Evolutionary conservation across 2,797 vertebrate genomes (phyloP).

Genomic region (Girardinus metallicus): DNA sequence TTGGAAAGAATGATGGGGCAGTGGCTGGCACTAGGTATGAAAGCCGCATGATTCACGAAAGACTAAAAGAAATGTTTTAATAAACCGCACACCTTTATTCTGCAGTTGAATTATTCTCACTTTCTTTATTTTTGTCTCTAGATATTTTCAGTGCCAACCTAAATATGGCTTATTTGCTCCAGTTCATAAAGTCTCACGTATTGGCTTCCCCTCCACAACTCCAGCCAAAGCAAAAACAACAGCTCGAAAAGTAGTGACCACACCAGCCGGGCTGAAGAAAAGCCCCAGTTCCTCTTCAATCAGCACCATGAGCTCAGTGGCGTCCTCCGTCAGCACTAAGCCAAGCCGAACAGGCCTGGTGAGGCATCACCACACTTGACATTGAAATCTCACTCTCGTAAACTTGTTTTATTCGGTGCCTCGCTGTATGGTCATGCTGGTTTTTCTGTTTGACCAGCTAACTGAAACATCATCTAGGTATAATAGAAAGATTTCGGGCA

Average conservation of each 20-base stretch:
- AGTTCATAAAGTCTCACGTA: constrained; percentile 97
- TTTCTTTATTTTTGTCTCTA: constrained; percentile 57
- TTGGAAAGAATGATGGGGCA: constrained; percentile 97
- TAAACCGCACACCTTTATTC: background rate
- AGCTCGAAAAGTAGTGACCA: constrained; percentile 84
- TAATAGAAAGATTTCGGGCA: constrained; percentile 96
- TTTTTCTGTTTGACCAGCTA: constrained; percentile 81
- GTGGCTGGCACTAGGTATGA: constrained; percentile 95
- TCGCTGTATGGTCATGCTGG: constrained; percentile 10
- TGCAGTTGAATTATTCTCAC: constrained; percentile 7
- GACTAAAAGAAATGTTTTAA: background rate
- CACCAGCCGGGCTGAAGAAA: constrained; percentile 87
- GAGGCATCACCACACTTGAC: constrained; percentile 62
- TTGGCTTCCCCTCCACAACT: constrained; percentile 96
- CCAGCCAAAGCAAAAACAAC: constrained; percentile 94
- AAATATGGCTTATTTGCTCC: constrained; percentile 97
- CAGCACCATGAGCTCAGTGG: constrained; percentile 96
- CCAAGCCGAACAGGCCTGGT: constrained; percentile 98
- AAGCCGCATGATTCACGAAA: constrained; percentile 6
- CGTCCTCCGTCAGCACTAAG: constrained; percentile 95
- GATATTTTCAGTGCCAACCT: constrained; percentile 98
- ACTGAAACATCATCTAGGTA: constrained; percentile 98
- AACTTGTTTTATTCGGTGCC: background rate
- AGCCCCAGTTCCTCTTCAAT: constrained; percentile 96
- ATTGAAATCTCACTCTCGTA: background rate